Evolutionary conservation across 2,888 invertebrate genomes (phyloP).

Genomic region (Chalcosyrphus nemorum): DNA sequence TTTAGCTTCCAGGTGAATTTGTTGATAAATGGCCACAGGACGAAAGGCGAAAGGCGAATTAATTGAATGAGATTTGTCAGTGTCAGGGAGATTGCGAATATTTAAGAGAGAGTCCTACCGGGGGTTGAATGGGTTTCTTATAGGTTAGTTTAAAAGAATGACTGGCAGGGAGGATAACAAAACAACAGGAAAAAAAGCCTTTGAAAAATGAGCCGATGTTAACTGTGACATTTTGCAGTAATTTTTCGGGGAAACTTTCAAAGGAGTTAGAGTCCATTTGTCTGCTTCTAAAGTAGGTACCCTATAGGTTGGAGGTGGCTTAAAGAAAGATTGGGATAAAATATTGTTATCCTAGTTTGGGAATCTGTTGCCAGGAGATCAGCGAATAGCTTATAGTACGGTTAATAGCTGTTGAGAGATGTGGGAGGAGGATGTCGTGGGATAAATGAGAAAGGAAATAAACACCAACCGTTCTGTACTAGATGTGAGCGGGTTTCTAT

Average conservation of each 20-base stretch:
- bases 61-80: conserved; percentile 66
- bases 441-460: no score
- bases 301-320: background rate
- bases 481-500: no score
- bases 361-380: no score
- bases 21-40: conserved; percentile 61
- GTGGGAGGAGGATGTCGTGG: no score
- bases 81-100: conserved; percentile 63
- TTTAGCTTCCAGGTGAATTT: conserved; percentile 56
- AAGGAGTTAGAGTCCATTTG: background rate
- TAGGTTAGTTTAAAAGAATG: background rate
- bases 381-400: no score
- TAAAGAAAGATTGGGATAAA: background rate
- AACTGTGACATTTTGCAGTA: background rate
- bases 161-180: background rate
- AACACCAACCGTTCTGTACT: no score
- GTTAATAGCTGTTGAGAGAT: no score
- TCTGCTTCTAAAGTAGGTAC: background rate
- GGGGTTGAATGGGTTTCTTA: conserved; percentile 3
- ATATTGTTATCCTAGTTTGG: no score
- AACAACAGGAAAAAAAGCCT: no score
- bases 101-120: conserved; percentile 53
- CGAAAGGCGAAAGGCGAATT: conserved; percentile 47
- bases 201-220: conserved; percentile 3
- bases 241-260: background rate